Base-by-base conservation (phyloP, 2,888 invertebrate genomes). In the Sicus ferrugineus region DNA sequence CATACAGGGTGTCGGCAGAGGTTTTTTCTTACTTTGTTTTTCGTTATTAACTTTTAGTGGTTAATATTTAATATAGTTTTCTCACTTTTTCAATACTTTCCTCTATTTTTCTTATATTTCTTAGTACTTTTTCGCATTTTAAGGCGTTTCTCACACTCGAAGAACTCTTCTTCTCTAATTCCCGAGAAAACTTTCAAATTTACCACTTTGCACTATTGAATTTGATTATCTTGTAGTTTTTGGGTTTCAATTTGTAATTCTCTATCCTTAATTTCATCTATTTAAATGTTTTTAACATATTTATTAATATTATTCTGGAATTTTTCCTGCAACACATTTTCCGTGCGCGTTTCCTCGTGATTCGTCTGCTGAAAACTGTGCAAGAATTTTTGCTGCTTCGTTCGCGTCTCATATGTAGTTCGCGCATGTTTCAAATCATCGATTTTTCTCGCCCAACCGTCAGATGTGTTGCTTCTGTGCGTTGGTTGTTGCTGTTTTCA, bases 351-450 rank as follows among this genome's bases (percentile, higher is more conserved):
- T 67, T 70, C 30, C 67, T 42, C 52, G 59, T 38, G 26, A 14
- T 62, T 34, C 23, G 42, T 14, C 42, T 63, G 46, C 7, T 48
- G 59, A 67, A 67, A 67, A 67, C 58, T 69, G 64, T 38, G 46
- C 26, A 66, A 52, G 58, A 69, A 65, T 69, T 50, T 65, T 69
- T n/a, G n/a, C 42, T 2, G 16, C 42, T 9, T 42, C 16, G 2
- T 21, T 38, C 54, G 50, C 19, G 16, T 31, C 7, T 16, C 46
- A 30, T 11, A 4, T 46, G 63, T 9, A 16, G 14, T 21, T 11
- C 48, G 81, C 82, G 82, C 82, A 82, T 77, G 83, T 77, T 77
- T 75, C 72, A 73, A 75, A 79, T 76, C 75, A 83, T 81, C 76
- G 79, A 82, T 81, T 81, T 81, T 75, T 72, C 76, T 67, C 52